A percentile compares a stretch with the other conserved stretches of the same genome.
Evolutionary conservation across 2,888 invertebrate genomes (phyloP).

Genomic region (Chirona hameri): DNA sequence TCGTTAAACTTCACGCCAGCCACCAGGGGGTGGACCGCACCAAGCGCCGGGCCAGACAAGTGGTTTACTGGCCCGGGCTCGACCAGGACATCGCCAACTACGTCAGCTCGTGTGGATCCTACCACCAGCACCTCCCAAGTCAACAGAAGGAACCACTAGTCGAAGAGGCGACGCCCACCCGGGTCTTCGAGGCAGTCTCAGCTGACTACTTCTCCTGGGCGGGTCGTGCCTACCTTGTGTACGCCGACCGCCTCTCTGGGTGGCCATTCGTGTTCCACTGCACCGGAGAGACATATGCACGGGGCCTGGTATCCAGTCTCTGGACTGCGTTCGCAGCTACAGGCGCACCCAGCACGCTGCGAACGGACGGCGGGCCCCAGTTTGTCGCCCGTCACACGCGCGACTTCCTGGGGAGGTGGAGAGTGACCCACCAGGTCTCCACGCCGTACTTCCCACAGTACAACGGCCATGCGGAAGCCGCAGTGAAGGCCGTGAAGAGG

Average conservation of each 20-base stretch:
- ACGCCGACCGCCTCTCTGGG: constrained; percentile 13
- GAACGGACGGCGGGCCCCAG: neutral
- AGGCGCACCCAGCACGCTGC: neutral
- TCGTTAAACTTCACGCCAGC: neutral
- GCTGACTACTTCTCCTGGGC: neutral
- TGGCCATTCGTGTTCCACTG: neutral
- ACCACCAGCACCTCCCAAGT: neutral
- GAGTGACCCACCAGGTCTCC: neutral
- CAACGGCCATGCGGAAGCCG: neutral
- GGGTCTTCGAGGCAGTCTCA: neutral
- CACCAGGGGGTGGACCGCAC: neutral
- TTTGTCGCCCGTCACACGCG: neutral
- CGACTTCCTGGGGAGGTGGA: neutral
- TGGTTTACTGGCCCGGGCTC: neutral
- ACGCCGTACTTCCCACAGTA: neutral
- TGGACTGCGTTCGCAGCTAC: neutral
- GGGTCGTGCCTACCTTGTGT: neutral
- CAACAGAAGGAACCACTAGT: neutral
- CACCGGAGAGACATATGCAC: neutral
- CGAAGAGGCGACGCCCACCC: neutral
- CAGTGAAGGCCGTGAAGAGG: neutral
- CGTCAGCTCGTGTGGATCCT: neutral
- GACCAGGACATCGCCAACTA: neutral
- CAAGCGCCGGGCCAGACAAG: neutral
- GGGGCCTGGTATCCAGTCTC: neutral